Evolutionary conservation across 2,888 invertebrate species (phyloP).

Genomic region (Zaprionus obscuricornis): DNA sequence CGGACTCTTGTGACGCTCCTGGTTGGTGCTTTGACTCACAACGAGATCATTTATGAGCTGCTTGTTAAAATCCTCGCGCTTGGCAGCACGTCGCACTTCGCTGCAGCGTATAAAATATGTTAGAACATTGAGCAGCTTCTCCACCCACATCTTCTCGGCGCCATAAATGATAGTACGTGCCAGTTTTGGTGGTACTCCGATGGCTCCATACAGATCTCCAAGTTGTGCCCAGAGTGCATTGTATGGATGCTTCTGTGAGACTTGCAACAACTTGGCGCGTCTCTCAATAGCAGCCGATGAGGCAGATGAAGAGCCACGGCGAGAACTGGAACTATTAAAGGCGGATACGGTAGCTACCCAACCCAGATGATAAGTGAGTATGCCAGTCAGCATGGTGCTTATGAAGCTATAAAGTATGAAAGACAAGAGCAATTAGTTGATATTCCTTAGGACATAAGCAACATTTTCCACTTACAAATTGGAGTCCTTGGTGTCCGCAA

Average conservation of each 20-base stretch:
- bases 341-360: slow-evolving; percentile 92
- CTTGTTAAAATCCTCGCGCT: slow-evolving; percentile 82
- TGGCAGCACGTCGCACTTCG: slow-evolving; percentile 86
- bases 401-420: slow-evolving; percentile 88
- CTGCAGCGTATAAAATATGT: slow-evolving; percentile 95
- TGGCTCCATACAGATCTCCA: slow-evolving; percentile 92
- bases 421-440: slow-evolving; percentile 79
- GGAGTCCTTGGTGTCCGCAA: slow-evolving; percentile 92
- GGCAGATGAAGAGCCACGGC: slow-evolving; percentile 55
- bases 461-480: slow-evolving; percentile 89
- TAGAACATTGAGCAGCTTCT: slow-evolving; percentile 89
- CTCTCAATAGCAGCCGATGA: slow-evolving; percentile 79
- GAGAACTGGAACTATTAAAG: slow-evolving; percentile 78
- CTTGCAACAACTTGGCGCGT: slow-evolving; percentile 85
- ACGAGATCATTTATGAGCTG: slow-evolving; percentile 74
- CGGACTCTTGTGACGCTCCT: slow-evolving; percentile 62
- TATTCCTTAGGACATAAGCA: background rate
- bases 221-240: slow-evolving; percentile 96
- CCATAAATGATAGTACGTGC: slow-evolving; percentile 92
- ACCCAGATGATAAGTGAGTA: slow-evolving; percentile 94
- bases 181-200: slow-evolving; percentile 90
- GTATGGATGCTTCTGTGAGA: slow-evolving; percentile 88
- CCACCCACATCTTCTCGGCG: slow-evolving; percentile 86
- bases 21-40: slow-evolving; percentile 50
- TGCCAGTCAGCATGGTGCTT: slow-evolving; percentile 93